Evolutionary conservation across 2,888 invertebrate species (phyloP), one percentile per base, ranked within the genome.

Genomic region (Steinernema scapterisci): DNA sequence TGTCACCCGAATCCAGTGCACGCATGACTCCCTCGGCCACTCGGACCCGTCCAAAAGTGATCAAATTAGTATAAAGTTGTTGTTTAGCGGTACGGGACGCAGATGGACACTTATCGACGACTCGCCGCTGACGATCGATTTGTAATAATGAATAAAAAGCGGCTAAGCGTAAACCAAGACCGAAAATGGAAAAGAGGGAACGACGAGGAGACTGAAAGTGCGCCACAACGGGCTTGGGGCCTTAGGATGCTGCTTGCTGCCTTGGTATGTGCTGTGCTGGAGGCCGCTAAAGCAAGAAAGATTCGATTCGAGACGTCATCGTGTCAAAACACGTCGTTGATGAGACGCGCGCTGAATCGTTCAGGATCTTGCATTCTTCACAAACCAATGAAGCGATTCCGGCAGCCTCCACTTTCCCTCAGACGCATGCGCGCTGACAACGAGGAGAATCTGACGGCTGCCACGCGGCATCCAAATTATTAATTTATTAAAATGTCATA

Each of bases 81-180:
- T 63, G 27, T 63, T 63, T 25, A 27, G 63, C 13, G 48, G 48
- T 19, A 38, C 11, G 63, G 31, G 63, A 9, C 63, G 63, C 63
- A 63, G 63, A 63, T 63, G 63, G 63, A 63, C 63, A 63, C 63
- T 63, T 63, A 63, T 63, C 63, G 63, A 63, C 38, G 63, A 19
- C 5, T 31, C 27, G 63, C 1, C 27, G 63, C 5, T 2, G 19
- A 48, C 63, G 31, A 63, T 63, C 63, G 63, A 63, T 63, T 27
- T 63, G 38, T 16, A 63, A 63, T 63, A 31, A 63, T 63, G n/a
- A 63, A 63, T 63, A 63, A 63, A 63, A 63, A 31, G 63, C 63
- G 63, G 31, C 31, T 63, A 63, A 63, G 63, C 63, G 63, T 27
- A n/a, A 63, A 63, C 31, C 38, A 38, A 3, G 13, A 48, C 31